Conservation (phyloP, 2,797 vertebrate species). For the Chaunax sp. region DNA sequence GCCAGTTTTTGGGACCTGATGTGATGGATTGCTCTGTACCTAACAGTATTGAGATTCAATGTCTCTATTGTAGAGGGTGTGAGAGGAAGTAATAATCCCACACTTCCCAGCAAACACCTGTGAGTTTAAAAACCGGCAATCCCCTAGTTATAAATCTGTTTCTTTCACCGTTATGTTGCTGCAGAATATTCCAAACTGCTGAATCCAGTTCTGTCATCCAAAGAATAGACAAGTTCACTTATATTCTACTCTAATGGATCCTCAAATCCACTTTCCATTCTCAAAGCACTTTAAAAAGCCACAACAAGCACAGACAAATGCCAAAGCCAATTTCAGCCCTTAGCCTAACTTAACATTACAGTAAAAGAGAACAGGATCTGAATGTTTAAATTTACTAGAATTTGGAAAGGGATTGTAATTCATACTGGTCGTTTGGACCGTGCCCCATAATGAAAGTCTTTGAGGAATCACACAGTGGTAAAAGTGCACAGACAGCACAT, state of each 20-base stretch:
- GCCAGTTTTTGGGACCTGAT: background rate
- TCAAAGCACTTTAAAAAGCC: constrained; percentile 36
- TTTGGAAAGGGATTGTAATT: constrained; percentile 75
- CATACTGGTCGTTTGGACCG: constrained; percentile 64
- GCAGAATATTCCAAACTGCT: constrained; percentile 28
- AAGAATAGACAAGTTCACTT: constrained; percentile 40
- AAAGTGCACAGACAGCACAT: constrained; percentile 81
- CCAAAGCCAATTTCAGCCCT: constrained; percentile 44
- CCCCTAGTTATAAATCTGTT: constrained; percentile 29
- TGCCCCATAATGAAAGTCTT: constrained; percentile 77
- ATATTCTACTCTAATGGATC: constrained; percentile 48
- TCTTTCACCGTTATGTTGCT: constrained; percentile 20
- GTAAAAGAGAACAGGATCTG: constrained; percentile 58
- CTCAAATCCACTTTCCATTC: constrained; percentile 44
- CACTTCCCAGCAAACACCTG: constrained; percentile 36
- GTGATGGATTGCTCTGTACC: background rate
- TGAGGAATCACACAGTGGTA: constrained; percentile 74
- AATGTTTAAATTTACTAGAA: constrained; percentile 71
- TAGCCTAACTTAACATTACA: constrained; percentile 47
- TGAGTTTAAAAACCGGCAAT: constrained; percentile 5
- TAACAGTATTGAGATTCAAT: background rate
- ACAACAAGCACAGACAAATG: constrained; percentile 50
- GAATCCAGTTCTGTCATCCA: constrained; percentile 36
- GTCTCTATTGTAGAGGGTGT: background rate
- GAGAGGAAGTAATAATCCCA: constrained; percentile 22